These are phyloP conservation scores for Musca vetustissima DNA, from an alignment of 1,140 invertebrate genomes.

Conservation along the genomic window DNA sequence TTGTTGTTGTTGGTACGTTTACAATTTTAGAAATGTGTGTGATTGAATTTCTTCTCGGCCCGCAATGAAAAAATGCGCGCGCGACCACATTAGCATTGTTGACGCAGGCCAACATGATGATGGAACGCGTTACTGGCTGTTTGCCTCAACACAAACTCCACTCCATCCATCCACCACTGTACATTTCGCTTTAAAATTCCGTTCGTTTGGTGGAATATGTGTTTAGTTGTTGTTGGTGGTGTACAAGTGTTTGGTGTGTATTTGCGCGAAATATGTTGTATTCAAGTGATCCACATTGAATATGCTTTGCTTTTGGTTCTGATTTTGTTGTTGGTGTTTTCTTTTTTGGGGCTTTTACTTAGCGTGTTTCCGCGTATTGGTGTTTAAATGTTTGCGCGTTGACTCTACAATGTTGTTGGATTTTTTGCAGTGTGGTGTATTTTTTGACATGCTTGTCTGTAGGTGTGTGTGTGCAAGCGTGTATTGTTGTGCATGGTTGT, in stretches of 20 bases:
- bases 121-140: slow-evolving; percentile 14
- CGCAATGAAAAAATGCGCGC: slow-evolving; percentile 6
- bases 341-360: background rate
- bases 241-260: background rate
- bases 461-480: background rate
- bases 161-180: background rate
- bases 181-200: too few relatives aligned
- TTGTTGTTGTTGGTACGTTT: too few relatives aligned
- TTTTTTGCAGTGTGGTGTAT: slow-evolving; percentile 7
- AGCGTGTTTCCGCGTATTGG: slow-evolving; percentile 13
- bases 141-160: background rate
- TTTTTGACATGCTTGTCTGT: background rate
- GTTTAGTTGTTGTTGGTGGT: background rate
- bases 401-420: background rate
- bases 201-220: too few relatives aligned
- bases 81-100: slow-evolving; percentile 20
- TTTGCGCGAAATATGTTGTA: background rate
- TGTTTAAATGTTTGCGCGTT: slow-evolving; percentile 1
- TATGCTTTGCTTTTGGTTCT: slow-evolving; percentile 9
- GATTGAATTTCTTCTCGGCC: too few relatives aligned
- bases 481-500: background rate
- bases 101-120: slow-evolving; percentile 12
- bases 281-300: slow-evolving; percentile 18
- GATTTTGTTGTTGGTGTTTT: too few relatives aligned
- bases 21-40: too few relatives aligned